These are phyloP conservation scores for Troglohyphantes excavatus DNA, from an alignment of 2,888 invertebrate species.

Conservation along the genomic window DNA sequence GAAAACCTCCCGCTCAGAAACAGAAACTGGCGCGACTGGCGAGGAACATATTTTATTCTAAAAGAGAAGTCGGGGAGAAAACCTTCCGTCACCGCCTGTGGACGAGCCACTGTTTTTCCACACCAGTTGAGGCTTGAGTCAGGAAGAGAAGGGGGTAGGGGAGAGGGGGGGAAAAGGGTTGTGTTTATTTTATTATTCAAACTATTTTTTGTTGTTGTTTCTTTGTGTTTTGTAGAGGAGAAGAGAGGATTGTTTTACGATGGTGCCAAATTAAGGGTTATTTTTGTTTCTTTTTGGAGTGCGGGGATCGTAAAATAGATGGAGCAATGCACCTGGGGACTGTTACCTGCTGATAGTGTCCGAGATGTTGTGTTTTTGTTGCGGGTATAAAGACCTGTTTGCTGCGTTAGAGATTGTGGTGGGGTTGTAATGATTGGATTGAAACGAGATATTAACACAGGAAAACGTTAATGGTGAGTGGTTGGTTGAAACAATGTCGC, in stretches of 20 bases:
- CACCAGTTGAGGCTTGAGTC: conserved; percentile 13
- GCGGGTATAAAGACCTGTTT: too few species aligned
- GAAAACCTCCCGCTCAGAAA: not conserved
- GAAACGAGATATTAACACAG: too few species aligned
- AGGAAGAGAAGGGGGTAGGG: not conserved
- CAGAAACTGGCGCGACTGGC: not conserved
- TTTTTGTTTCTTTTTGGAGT: not conserved
- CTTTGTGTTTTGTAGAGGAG: not conserved
- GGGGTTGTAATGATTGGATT: too few species aligned
- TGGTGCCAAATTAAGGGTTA: not conserved
- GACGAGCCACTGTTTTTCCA: conserved; percentile 18
- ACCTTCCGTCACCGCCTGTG: not conserved
- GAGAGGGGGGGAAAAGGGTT: too few species aligned
- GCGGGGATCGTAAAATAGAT: not conserved
- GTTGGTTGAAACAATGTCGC: too few species aligned
- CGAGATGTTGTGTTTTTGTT: too few species aligned
- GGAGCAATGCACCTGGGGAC: conserved; percentile 1
- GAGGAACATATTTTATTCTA: not conserved
- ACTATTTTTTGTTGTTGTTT: not conserved
- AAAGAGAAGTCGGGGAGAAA: not conserved
- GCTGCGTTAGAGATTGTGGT: too few species aligned
- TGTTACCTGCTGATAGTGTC: too few species aligned
- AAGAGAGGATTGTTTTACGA: conserved; percentile 17
- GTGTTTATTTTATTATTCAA: conserved; percentile 17
- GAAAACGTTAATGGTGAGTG: too few species aligned